Conservation (phyloP, 2,888 invertebrate genomes). For the Pinctada fucata region DNA sequence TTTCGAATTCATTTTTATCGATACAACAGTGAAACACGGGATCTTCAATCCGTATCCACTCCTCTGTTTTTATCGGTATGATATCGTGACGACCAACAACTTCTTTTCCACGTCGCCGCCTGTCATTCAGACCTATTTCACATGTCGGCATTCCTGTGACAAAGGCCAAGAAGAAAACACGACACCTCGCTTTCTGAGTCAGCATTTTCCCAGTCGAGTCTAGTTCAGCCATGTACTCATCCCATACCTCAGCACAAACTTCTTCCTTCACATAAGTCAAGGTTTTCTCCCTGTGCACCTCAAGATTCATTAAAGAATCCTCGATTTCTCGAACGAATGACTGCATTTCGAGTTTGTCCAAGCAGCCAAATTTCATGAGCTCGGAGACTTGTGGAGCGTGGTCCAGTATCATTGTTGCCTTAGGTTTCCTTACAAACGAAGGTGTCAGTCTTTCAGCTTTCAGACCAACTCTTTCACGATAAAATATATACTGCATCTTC, state of each 20-base stretch:
- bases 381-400: conserved; percentile 97
- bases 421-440: conserved; percentile 75
- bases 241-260: conserved; percentile 75
- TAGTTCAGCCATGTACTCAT: conserved; percentile 75
- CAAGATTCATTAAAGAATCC: conserved; percentile 84
- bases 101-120: conserved; percentile 98
- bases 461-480: conserved; percentile 95
- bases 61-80: conserved; percentile 93
- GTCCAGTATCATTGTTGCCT: conserved; percentile 83
- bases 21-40: conserved; percentile 96
- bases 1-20: conserved; percentile 91
- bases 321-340: conserved; percentile 94
- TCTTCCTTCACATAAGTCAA: conserved; percentile 76
- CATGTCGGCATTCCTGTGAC: conserved; percentile 94
- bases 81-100: conserved; percentile 99
- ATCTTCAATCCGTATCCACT: conserved; percentile 97
- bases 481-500: conserved; percentile 97
- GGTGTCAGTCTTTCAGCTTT: conserved; percentile 74
- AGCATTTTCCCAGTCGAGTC: conserved; percentile 72
- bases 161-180: conserved; percentile 97
- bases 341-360: conserved; percentile 92
- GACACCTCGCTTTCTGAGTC: conserved; percentile 92
- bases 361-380: conserved; percentile 95
- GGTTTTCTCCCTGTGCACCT: conserved; percentile 71
- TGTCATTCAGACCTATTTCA: conserved; percentile 97